Evolutionary conservation across 1,140 invertebrate species (phyloP), one percentile per base, ranked within the genome.

Genomic region (Calosoma granatense): DNA sequence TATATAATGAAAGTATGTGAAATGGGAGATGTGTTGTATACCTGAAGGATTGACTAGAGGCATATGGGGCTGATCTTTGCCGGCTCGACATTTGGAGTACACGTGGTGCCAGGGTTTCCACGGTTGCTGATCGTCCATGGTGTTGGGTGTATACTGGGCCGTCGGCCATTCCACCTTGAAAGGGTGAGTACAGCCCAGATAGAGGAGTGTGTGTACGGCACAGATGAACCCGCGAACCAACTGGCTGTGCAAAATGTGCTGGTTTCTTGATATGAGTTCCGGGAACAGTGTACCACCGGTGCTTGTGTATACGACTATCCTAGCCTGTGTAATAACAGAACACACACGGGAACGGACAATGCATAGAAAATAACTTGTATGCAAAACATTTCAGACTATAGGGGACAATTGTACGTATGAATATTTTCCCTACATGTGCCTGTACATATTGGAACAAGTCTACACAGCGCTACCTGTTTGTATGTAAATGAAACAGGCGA

Each of bases 71-170:
- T 59, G 58, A 15, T 59, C 63, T 55, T 63, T 64, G 12, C 58
- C 61, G 17, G 62, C 61, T 51, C 65, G 64, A 36, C 65, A 60
- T 20, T 59, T 57, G 1, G 66, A 66, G 36, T 70, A 70, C 36
- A 70, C 57, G 51, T 69, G 69, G 59, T 68, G 64, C 67, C 67
- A 70, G 0, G 66, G 65, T 60, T 60, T 61, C 69, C 69, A 70
- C 1, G 59, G 41, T n/a, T n/a, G n/a, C n/a, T n/a, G 1, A 54
- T 15, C 14, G 51, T 51, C 0, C 22, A n/a, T 51, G 0, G 61
- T 63, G n/a, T 22, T 61, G 2, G 65, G 61, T 9, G 47, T 43
- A 54, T 55, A 69, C 9, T 43, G 54, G 3, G 58, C 1, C 19
- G 56, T 61, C 11, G 53, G 58, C 15, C 57, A 62, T 58, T 70